Evolutionary conservation across 2,888 invertebrate species (phyloP).

Genomic region (Coleophora flavipennella): DNA sequence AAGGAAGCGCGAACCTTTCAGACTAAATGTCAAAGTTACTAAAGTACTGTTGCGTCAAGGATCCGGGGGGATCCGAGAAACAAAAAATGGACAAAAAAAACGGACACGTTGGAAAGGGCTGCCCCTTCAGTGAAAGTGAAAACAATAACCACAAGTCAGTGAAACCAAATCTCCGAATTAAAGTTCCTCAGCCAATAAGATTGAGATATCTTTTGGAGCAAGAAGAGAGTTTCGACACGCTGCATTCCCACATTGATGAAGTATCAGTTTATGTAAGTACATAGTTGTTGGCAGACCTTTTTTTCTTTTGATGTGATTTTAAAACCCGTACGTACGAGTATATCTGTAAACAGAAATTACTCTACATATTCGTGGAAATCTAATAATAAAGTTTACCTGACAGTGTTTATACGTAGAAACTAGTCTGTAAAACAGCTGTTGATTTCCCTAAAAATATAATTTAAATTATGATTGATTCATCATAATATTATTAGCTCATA

Average conservation of each 20-base stretch:
- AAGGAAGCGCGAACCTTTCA: slow-evolving; percentile 8
- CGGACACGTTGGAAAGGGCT: slow-evolving; percentile 30
- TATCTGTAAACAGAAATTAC: too few species aligned
- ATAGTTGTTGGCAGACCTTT: neutral
- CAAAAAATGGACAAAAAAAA: slow-evolving; percentile 37
- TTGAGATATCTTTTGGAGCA: slow-evolving; percentile 41
- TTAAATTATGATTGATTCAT: too few species aligned
- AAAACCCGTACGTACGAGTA: too few species aligned
- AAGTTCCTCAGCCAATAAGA: slow-evolving; percentile 51
- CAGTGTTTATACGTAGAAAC: too few species aligned
- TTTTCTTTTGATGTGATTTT: neutral
- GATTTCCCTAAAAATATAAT: too few species aligned
- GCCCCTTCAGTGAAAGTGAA: slow-evolving; percentile 42
- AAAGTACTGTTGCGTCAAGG: slow-evolving; percentile 27
- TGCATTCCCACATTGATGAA: slow-evolving; percentile 45
- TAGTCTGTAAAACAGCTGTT: too few species aligned
- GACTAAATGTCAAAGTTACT: slow-evolving; percentile 31
- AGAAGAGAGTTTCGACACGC: slow-evolving; percentile 43
- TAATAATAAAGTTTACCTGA: too few species aligned
- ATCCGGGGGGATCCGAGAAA: slow-evolving; percentile 19
- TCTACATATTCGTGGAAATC: too few species aligned
- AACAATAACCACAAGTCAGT: slow-evolving; percentile 29
- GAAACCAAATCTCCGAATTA: slow-evolving; percentile 46
- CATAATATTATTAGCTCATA: too few species aligned
- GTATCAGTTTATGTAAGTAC: slow-evolving; percentile 45